Evolutionary conservation across 1,140 invertebrate genomes (phyloP).

Genomic region (Neotoxoptera formosana): DNA sequence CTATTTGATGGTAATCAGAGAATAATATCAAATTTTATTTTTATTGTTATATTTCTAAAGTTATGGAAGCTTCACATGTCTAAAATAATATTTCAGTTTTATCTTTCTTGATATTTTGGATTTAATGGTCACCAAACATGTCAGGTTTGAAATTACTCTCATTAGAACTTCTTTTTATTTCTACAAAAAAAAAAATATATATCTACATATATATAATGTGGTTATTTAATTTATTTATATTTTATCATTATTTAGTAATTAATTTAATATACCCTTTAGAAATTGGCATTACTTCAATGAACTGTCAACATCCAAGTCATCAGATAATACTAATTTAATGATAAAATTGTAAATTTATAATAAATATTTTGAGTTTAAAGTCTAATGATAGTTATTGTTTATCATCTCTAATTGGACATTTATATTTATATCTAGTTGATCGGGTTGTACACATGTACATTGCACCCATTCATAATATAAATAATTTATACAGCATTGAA

Average conservation of each 20-base stretch:
- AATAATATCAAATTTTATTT: background rate
- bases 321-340: background rate
- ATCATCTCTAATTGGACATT: background rate
- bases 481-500: background rate
- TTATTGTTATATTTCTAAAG: background rate
- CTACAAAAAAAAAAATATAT: background rate
- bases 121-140: slow-evolving; percentile 23
- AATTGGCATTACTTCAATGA: background rate
- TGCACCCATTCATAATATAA: background rate
- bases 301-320: background rate
- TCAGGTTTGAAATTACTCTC: background rate
- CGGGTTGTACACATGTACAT: background rate
- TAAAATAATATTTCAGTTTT: background rate
- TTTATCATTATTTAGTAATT: background rate
- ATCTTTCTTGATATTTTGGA: background rate
- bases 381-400: background rate
- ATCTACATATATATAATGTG: background rate
- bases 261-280: too few relatives aligned
- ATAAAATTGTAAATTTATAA: background rate
- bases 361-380: background rate
- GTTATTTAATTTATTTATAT: background rate
- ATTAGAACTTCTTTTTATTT: background rate
- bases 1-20: background rate
- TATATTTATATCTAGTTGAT: background rate
- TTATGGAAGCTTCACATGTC: background rate